Conservation (phyloP, 2,113 vertebrate species). For the Melozone crissalis region DNA sequence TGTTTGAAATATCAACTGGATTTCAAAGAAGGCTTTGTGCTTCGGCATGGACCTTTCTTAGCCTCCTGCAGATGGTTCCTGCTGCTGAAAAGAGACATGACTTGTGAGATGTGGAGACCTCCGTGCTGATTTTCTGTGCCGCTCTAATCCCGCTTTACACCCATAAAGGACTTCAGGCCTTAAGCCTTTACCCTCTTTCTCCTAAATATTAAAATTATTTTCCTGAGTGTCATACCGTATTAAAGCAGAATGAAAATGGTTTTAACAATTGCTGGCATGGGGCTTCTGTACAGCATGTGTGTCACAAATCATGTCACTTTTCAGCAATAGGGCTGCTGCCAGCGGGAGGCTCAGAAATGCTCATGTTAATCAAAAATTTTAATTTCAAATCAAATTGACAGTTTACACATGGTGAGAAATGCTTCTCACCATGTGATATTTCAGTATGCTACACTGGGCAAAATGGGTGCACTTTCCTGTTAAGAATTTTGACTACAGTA, state of each 20-base stretch:
- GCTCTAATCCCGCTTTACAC: slow-evolving; percentile 46
- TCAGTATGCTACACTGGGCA: slow-evolving; percentile 66
- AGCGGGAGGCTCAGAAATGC: slow-evolving; percentile 72
- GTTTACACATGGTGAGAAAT: slow-evolving; percentile 74
- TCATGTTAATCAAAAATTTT: slow-evolving; percentile 75
- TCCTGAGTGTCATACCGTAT: slow-evolving; percentile 60
- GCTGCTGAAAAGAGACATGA: slow-evolving; percentile 52
- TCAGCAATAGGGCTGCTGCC: slow-evolving; percentile 71
- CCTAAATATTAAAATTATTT: slow-evolving; percentile 67
- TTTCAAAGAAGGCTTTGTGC: slow-evolving; percentile 63
- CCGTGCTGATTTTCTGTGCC: background rate
- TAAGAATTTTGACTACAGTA: slow-evolving; percentile 54
- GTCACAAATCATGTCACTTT: slow-evolving; percentile 75
- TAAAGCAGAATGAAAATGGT: slow-evolving; percentile 69
- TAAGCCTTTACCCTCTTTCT: slow-evolving; percentile 46
- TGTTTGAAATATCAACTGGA: slow-evolving; percentile 61
- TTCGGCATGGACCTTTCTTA: slow-evolving; percentile 47
- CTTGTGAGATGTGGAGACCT: slow-evolving; percentile 21
- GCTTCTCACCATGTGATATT: slow-evolving; percentile 70
- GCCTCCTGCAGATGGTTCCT: slow-evolving; percentile 54
- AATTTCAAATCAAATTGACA: slow-evolving; percentile 76
- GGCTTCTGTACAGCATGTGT: slow-evolving; percentile 70
- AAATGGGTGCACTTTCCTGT: slow-evolving; percentile 70
- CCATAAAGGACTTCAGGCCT: slow-evolving; percentile 20
- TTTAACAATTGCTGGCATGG: slow-evolving; percentile 69